Percentiles rank a stretch among this genome's conserved stretches.
phyloP scores from a whole-genome alignment of 2,113 vertebrate genomes.

The Pampusana beccarii region DNA sequence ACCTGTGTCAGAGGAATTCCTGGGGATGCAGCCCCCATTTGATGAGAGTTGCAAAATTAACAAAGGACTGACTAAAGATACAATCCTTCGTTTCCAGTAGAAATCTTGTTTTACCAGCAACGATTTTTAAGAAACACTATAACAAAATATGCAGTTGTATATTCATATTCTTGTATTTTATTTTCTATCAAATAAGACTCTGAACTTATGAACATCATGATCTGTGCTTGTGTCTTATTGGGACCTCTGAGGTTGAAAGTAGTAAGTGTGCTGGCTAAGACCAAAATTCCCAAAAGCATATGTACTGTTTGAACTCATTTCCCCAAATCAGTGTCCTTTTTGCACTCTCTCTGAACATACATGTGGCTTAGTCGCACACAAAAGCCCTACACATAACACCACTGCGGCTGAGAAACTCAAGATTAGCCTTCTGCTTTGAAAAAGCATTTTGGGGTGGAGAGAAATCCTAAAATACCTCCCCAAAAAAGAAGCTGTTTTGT shows the following conservation, averaged over 20 bases:
- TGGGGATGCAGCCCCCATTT: background rate
- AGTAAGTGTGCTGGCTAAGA: background rate
- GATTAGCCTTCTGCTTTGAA: background rate
- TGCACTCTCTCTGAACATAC: background rate
- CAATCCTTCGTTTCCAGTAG: background rate
- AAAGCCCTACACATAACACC: background rate
- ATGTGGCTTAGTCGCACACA: background rate
- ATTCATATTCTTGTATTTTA: background rate
- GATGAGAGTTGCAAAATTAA: background rate
- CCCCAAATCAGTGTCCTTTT: background rate
- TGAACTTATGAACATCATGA: background rate
- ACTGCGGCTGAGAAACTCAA: background rate
- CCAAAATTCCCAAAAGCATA: fast-evolving
- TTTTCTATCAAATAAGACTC: background rate
- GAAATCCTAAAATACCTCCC: slow-evolving; percentile 8
- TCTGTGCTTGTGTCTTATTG: background rate
- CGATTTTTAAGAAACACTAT: background rate
- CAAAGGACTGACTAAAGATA: background rate
- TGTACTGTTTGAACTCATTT: background rate
- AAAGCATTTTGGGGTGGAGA: background rate
- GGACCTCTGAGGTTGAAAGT: background rate
- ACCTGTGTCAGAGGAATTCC: slow-evolving; percentile 36
- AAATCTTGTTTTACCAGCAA: background rate
- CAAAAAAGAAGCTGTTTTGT: background rate
- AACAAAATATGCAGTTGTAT: background rate